A percentile compares a stretch with the other conserved stretches of the same genome.
Evolutionary conservation across 2,113 vertebrate species (phyloP).

Genomic region (Scartelaos histophorus): DNA sequence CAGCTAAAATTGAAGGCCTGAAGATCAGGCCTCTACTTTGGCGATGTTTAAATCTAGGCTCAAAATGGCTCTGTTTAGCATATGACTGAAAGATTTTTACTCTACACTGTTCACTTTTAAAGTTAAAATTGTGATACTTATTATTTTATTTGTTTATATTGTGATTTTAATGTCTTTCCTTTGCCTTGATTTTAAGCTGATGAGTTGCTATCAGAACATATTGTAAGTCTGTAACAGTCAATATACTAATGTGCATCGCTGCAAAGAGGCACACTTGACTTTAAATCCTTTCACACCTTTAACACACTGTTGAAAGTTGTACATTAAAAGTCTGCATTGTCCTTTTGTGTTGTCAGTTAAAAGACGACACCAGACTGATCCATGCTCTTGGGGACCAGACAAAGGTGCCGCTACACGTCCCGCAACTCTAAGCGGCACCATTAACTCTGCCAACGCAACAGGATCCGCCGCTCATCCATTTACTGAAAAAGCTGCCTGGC

Average conservation of each 20-base stretch:
- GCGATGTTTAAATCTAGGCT: no score
- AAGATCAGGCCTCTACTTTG: no score
- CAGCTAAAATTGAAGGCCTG: no score
- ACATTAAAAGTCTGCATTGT: neutral
- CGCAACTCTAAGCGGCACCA: slow-evolving; percentile 34
- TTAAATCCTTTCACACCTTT: neutral
- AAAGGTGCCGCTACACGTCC: slow-evolving; percentile 15
- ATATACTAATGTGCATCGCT: neutral
- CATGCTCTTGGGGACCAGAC: neutral
- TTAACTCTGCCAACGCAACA: slow-evolving; percentile 28
- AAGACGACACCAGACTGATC: neutral
- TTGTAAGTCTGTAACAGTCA: no score
- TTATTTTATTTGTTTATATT: no score
- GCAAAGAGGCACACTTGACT: neutral
- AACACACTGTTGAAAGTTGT: neutral
- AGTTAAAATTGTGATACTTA: no score
- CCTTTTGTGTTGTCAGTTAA: neutral
- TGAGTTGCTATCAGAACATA: no score
- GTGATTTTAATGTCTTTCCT: no score
- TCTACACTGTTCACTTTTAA: no score
- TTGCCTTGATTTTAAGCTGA: no score
- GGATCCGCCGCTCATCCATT: slow-evolving; percentile 23
- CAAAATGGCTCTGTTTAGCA: no score
- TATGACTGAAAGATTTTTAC: no score
- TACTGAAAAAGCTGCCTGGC: slow-evolving; percentile 23